Conservation (phyloP, 2,888 invertebrate species). For the Philereme vetulata region DNA sequence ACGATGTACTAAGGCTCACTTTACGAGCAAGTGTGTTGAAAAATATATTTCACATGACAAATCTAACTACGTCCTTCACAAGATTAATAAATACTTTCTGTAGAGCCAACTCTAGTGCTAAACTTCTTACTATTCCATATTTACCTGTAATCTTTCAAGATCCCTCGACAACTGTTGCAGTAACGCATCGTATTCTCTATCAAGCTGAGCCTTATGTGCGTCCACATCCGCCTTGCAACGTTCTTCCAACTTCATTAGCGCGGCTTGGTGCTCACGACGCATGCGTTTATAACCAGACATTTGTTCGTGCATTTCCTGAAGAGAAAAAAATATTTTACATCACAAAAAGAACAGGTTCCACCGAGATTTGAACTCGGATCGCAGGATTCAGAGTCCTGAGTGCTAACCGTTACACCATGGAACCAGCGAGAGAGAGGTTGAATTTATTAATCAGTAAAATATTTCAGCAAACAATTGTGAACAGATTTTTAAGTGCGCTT, state of each 20-base stretch:
- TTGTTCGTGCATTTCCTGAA: conserved; percentile 99
- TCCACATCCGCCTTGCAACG: conserved; percentile 98
- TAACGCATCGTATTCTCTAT: conserved; percentile 97
- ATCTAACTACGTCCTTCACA: too few species aligned
- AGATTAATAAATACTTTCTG: too few species aligned
- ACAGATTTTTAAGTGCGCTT: not conserved
- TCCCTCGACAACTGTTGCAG: conserved; percentile 96
- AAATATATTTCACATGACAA: too few species aligned
- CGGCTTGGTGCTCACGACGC: conserved; percentile 98
- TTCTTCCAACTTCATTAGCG: conserved; percentile 96
- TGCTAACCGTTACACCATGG: conserved; percentile 89
- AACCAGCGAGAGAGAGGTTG: conserved; percentile 47
- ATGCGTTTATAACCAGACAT: conserved; percentile 99
- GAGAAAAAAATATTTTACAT: conserved; percentile 20
- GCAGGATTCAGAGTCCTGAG: conserved; percentile 93
- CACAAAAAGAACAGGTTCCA: conserved; percentile 81
- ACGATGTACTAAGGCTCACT: too few species aligned
- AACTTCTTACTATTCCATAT: not conserved
- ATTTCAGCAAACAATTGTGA: not conserved
- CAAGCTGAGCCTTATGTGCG: conserved; percentile 96
- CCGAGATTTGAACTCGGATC: conserved; percentile 92
- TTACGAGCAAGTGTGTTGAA: too few species aligned
- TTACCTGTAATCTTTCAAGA: conserved; percentile 91
- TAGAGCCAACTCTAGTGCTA: too few species aligned
- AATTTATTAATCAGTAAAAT: conserved; percentile 1